Conservation (phyloP, 2,888 invertebrate species). For the Caenorhabditis zanzibari region DNA sequence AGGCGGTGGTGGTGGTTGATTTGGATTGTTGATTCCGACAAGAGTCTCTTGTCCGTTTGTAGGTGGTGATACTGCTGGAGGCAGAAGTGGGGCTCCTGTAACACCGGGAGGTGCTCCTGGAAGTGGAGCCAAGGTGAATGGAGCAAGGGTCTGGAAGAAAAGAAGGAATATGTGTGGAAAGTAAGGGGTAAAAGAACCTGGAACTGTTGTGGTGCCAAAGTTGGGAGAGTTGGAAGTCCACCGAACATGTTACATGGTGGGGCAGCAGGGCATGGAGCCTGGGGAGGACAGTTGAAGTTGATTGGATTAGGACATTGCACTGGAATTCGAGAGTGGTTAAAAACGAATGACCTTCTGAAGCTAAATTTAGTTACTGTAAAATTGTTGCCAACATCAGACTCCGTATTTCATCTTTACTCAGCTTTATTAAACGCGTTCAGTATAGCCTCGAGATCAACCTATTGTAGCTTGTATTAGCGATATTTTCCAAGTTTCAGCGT, state of each 20-base stretch:
- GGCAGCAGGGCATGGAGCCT: constrained; percentile 66
- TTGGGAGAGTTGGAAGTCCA: constrained; percentile 57
- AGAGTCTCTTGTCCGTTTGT: constrained; percentile 67
- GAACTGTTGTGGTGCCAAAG: constrained; percentile 50
- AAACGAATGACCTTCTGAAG: background rate
- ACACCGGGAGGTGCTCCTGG: constrained; percentile 35
- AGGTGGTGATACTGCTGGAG: constrained; percentile 61
- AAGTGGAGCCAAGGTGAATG: constrained; percentile 63
- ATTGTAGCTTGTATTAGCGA: no score
- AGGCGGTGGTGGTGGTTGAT: constrained; percentile 50
- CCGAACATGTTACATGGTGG: constrained; percentile 71
- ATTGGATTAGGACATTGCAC: constrained; percentile 70
- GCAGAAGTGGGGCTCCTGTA: constrained; percentile 52
- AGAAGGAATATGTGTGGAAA: background rate
- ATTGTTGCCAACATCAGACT: no score
- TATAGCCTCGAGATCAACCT: no score
- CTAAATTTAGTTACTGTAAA: no score
- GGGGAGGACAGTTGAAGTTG: constrained; percentile 69
- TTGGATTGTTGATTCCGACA: constrained; percentile 61
- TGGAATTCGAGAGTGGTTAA: constrained; percentile 42
- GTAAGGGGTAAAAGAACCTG: background rate
- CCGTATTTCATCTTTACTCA: no score
- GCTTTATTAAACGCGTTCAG: no score
- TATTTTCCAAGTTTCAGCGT: no score
- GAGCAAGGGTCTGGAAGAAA: constrained; percentile 58